A percentile compares a stretch with the other conserved stretches of the same genome.
Conservation (phyloP, 2,888 invertebrate genomes). For the Pristionchus arcanus region DNA sequence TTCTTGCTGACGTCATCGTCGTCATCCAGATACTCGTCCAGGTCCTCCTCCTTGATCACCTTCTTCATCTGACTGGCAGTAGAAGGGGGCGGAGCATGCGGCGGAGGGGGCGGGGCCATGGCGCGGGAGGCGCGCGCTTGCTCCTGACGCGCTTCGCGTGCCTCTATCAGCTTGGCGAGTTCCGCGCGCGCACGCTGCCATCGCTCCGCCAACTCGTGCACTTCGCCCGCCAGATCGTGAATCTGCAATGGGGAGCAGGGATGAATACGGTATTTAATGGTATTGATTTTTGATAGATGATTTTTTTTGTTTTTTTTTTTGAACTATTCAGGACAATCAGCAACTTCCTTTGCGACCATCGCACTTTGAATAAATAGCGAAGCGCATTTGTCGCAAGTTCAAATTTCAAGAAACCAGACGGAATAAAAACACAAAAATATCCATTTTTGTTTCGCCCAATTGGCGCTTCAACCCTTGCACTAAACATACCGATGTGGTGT, state of each 20-base stretch:
- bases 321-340: too few relatives aligned
- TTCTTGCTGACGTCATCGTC: background rate
- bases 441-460: too few relatives aligned
- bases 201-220: conserved; percentile 37
- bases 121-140: conserved; percentile 10
- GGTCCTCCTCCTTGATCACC: background rate
- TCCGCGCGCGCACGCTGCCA: conserved; percentile 37
- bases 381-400: too few relatives aligned
- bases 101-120: background rate
- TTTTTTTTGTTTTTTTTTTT: too few relatives aligned
- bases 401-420: too few relatives aligned
- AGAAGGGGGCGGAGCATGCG: background rate
- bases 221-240: conserved; percentile 38
- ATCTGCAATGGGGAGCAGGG: background rate
- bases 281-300: background rate
- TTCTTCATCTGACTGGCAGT: background rate
- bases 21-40: background rate
- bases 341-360: too few relatives aligned
- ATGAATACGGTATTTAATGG: background rate
- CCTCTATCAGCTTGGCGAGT: conserved; percentile 4
- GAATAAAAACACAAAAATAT: too few relatives aligned
- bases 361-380: too few relatives aligned
- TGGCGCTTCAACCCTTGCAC: too few relatives aligned
- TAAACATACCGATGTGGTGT: too few relatives aligned
- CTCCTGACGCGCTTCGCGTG: background rate